Evolutionary conservation across 1,140 invertebrate species (phyloP), one percentile per base, ranked within the genome.

Genomic region (Theocolax elegans): DNA sequence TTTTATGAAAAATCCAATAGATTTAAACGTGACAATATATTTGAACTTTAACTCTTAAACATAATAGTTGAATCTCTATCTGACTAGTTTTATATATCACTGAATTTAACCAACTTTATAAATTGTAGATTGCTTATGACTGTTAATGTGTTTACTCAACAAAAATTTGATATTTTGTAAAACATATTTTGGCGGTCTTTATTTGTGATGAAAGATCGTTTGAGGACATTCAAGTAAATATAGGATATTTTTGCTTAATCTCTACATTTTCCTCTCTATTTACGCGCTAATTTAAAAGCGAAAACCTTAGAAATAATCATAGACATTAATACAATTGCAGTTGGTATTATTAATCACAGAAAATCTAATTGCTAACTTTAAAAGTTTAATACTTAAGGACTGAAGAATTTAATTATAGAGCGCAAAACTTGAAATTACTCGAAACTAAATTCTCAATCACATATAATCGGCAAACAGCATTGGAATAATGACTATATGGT

Each of bases 61-160:
- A 27, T 25, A 66, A 66, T 23, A 66, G 49, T 67, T 31, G 76
- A 71, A 67, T 74, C 65, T 74, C 68, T 79, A 76, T 44, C 78
- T 80, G 80, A 82, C 80, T 81, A 82, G 80, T 75, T 79, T 80
- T 77, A 78, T 66, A 70, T 74, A 80, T 81, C 79, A 81, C 80
- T 80, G 78, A 75, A 76, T 76, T 74, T 70, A 63, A 71, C 65
- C 73, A 59, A n/a, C 17, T 53, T 51, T 68, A 31, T 38, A 64
- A n/a, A 71, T 72, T 71, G 35, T 23, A 21, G 12, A 65, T 69
- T 69, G 31, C 63, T 66, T 72, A 51, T 27, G 29, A 67, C 60
- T 67, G 66, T 67, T 38, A 21, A 70, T 63, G 31, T 51, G 29
- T 23, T 29, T 10, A 38, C 46, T 51, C 46, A 49, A 6, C 7